A percentile compares a stretch with the other conserved stretches of the same genome.
These are phyloP conservation scores for Kuschelorhynchus macadamiae DNA, from an alignment of 2,888 invertebrate species.

Conservation along the genomic window DNA sequence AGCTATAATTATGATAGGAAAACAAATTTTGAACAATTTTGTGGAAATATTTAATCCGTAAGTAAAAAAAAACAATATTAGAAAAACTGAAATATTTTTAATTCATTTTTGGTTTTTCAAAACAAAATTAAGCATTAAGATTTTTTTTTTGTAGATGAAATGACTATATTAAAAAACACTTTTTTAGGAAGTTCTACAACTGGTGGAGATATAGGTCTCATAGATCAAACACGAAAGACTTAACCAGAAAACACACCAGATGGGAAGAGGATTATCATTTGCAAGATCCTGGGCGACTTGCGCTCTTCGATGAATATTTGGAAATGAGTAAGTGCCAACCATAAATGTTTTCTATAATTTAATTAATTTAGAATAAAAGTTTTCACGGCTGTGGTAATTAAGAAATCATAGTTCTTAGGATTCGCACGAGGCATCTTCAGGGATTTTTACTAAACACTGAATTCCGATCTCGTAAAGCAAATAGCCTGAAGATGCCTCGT, in stretches of 20 bases:
- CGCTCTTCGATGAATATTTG: conserved; percentile 95
- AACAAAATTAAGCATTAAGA: no score
- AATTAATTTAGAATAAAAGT: not conserved
- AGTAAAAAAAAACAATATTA: conserved; percentile 65
- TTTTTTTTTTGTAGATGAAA: no score
- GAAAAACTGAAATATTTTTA: no score
- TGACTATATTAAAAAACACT: not conserved
- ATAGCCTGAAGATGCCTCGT: no score
- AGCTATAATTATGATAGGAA: conserved; percentile 95
- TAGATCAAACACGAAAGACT: conserved; percentile 81
- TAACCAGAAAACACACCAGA: conserved; percentile 79
- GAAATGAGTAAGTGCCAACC: conserved; percentile 88
- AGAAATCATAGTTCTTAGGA: not conserved
- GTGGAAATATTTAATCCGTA: conserved; percentile 92
- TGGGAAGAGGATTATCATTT: conserved; percentile 98
- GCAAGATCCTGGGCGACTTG: conserved; percentile 89
- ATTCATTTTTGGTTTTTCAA: no score
- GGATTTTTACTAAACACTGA: not conserved
- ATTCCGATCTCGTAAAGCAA: no score
- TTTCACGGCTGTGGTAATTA: not conserved
- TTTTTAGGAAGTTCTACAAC: conserved; percentile 83
- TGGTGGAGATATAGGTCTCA: conserved; percentile 91
- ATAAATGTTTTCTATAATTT: not conserved
- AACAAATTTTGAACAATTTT: conserved; percentile 94
- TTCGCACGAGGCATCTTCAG: not conserved